Evolutionary conservation across 2,888 invertebrate genomes (phyloP), one percentile per base, ranked within the genome.

Genomic region (Latrodectus hesperus): DNA sequence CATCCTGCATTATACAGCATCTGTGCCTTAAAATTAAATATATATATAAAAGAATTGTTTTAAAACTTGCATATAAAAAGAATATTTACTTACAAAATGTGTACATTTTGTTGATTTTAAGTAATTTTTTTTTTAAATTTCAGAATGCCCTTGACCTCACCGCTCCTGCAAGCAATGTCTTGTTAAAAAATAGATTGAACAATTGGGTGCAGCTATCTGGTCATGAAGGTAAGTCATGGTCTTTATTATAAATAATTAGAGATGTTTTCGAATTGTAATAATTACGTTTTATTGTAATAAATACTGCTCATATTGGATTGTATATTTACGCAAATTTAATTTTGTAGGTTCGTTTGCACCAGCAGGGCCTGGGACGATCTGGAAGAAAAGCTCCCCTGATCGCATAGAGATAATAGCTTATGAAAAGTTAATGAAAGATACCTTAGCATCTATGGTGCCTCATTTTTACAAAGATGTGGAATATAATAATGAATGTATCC

Each of bases 191-290:
- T 89, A 91, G 93, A 60, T 92, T 79, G n/a, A 89, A 92, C 89
- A 92, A 92, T 84, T 98, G 98, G 98, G 96, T 98, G 93, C 98
- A 98, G 93, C 93, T 98, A 89, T 96, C 97, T 16, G 98, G 98
- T 0, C 98, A 98, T 93, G 92, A 92, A 90, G 92, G 92, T 92
- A 91, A 5, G 10, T 38, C 6, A 38, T 6, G 38, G 4, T 38
- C 38, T 38, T 38, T 38, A 38, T 38, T 38, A 38, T 38, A 4
- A 38, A 38, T 38, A 4, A 38, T 38, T 38, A 38, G 38, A 38
- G 6, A 38, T 38, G 6, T 38, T 4, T 38, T 0, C 38, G 6
- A 38, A 38, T 4, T 38, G 5, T 38, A 38, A 38, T 38, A 38
- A 38, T 6, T 38, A 38, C 5, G 38, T 38, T 6, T 38, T 38